Evolutionary conservation across 2,888 invertebrate genomes (phyloP), one percentile per base, ranked within the genome.

Genomic region (Suillia variegata): DNA sequence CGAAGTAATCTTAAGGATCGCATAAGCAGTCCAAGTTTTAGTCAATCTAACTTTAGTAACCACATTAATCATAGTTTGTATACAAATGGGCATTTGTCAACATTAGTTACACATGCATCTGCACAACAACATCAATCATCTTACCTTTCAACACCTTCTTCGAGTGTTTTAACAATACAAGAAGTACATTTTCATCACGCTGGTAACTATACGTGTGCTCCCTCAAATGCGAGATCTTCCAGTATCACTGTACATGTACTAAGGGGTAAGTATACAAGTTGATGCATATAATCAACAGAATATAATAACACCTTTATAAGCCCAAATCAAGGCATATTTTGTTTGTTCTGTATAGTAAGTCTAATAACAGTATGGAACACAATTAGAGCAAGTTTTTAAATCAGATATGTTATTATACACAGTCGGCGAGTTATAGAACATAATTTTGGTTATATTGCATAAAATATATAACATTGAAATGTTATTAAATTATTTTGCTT

Each of bases 121-220:
- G 54, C 57, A 38, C 60, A 61, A 52, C 64, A 65, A 61, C 72
- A 74, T 57, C 74, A 72, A 64, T 76, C 76, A 6, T 71, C 79
- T 34, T 79, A 75, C 66, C 68, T 78, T 61, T 69, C 69, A 13
- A 71, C 77, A 61, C 70, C 79, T 2, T 77, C 80, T 38, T 77
- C 76, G 63, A 91, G 90, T 68, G 86, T 89, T 64, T 84, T 91
- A 51, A 85, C 88, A 58, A 86, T 90, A 54, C 86, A 87, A 24
- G 88, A 88, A 70, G 89, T 88, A 1, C 83, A 72, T 76, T 83
- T 81, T 1, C 84, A 86, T 51, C 90, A 91, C 73, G 88, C 89
- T n/a, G 91, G 92, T 18, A 92, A 92, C 82, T 92, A 92, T 77
- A 89, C 90, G 12, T 92, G 92, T 74, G 89, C 89, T 42, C 92